Evolutionary conservation across 2,888 invertebrate genomes (phyloP).

Genomic region (Pharmacophagus antenor): DNA sequence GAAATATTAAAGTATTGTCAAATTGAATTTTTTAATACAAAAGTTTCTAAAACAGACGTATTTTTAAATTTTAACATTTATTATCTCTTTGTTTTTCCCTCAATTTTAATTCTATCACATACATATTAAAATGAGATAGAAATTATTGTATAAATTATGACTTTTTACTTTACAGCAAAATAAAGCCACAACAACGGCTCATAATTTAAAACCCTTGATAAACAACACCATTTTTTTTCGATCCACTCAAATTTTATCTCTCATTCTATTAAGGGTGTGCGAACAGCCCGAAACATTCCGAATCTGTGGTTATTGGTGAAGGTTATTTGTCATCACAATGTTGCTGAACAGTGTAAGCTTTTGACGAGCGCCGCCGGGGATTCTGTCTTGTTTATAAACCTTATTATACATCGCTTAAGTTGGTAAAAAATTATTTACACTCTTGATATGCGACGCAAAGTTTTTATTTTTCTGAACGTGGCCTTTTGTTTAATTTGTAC

Average conservation of each 20-base stretch:
- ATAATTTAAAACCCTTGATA: slow-evolving; percentile 31
- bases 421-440: slow-evolving; percentile 53
- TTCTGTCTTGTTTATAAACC: slow-evolving; percentile 49
- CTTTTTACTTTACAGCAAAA: too few relatives aligned
- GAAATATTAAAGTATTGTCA: too few relatives aligned
- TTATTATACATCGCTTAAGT: slow-evolving; percentile 46
- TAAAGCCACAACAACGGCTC: slow-evolving; percentile 9
- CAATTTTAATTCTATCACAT: too few relatives aligned
- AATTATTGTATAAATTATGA: too few relatives aligned
- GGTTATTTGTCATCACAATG: slow-evolving; percentile 42
- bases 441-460: slow-evolving; percentile 47
- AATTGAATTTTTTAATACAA: too few relatives aligned
- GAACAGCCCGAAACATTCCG: slow-evolving; percentile 47
- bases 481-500: background rate
- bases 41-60: too few relatives aligned
- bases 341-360: slow-evolving; percentile 46
- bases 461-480: background rate
- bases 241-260: slow-evolving; percentile 54
- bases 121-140: too few relatives aligned
- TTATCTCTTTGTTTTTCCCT: too few relatives aligned
- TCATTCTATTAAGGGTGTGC: slow-evolving; percentile 66
- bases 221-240: slow-evolving; percentile 32
- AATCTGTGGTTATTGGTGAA: slow-evolving; percentile 39
- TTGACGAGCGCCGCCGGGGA: slow-evolving; percentile 63
- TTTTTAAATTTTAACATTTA: too few relatives aligned